Evolutionary conservation across 1,140 invertebrate species (phyloP).

Genomic region (Helicoverpa armigera): DNA sequence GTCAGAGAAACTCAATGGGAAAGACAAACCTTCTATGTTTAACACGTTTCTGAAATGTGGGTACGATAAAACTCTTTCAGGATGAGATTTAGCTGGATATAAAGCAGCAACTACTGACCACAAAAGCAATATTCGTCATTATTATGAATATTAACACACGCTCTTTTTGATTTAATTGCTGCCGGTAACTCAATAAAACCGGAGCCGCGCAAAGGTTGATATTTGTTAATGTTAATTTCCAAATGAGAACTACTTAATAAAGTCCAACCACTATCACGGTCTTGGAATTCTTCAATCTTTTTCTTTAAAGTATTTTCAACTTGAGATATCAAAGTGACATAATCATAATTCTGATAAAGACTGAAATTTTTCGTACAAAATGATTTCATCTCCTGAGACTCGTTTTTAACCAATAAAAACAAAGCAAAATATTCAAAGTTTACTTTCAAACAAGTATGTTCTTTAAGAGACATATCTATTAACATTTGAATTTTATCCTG

Average conservation of each 20-base stretch:
- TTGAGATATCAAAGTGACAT: background rate
- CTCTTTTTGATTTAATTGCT: conserved; percentile 24
- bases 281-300: conserved; percentile 25
- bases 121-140: conserved; percentile 46
- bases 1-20: conserved; percentile 28
- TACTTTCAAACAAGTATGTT: background rate
- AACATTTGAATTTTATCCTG: background rate
- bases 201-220: background rate
- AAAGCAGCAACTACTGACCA: conserved; percentile 28
- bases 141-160: conserved; percentile 42
- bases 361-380: background rate
- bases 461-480: background rate
- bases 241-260: conserved; percentile 25
- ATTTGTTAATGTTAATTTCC: conserved; percentile 47
- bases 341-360: background rate
- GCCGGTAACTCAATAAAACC: conserved; percentile 39
- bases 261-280: conserved; percentile 23
- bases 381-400: background rate
- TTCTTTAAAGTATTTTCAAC: background rate
- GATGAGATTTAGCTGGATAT: conserved; percentile 32
- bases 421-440: conserved; percentile 10
- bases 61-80: conserved; percentile 13
- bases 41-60: background rate
- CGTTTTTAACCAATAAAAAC: conserved; percentile 1
- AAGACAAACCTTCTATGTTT: background rate